A percentile compares a stretch with the other conserved stretches of the same genome.
phyloP scores from a whole-genome alignment of 1,140 invertebrate species.

The Drosophila ohnishii region DNA sequence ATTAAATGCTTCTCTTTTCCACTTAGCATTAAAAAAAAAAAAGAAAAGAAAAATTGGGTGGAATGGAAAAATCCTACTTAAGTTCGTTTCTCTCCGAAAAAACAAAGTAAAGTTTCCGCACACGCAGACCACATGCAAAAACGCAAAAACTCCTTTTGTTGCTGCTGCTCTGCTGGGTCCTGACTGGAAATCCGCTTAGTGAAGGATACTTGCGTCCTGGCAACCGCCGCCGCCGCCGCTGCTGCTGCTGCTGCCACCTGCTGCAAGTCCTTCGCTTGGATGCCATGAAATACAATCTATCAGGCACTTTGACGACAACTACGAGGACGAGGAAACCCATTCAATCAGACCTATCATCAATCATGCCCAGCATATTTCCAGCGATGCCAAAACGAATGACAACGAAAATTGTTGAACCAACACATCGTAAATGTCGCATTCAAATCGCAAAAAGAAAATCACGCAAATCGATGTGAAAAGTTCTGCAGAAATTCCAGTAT shows the following conservation, averaged over 20 bases:
- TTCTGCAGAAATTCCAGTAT: slow-evolving; percentile 18
- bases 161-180: slow-evolving; percentile 7
- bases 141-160: slow-evolving; percentile 29
- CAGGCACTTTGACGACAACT: slow-evolving; percentile 36
- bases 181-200: slow-evolving; percentile 36
- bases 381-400: slow-evolving; percentile 28
- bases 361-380: slow-evolving; percentile 62
- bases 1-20: slow-evolving; percentile 60
- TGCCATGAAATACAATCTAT: slow-evolving; percentile 70
- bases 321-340: slow-evolving; percentile 34
- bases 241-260: slow-evolving; percentile 3
- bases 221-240: slow-evolving; percentile 7
- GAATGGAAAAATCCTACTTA: slow-evolving; percentile 36
- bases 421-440: slow-evolving; percentile 49
- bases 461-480: slow-evolving; percentile 22
- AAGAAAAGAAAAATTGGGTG: background rate
- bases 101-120: slow-evolving; percentile 37
- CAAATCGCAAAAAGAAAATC: slow-evolving; percentile 27
- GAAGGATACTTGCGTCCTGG: slow-evolving; percentile 30
- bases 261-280: slow-evolving; percentile 13
- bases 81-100: slow-evolving; percentile 30
- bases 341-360: slow-evolving; percentile 73
- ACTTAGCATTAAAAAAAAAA: slow-evolving; percentile 51
- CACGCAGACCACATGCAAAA: slow-evolving; percentile 56
- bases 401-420: slow-evolving; percentile 44